Percentiles rank a stretch among this genome's conserved stretches.
Evolutionary conservation across 2,797 vertebrate genomes (phyloP).

Genomic region (Lates japonicus): DNA sequence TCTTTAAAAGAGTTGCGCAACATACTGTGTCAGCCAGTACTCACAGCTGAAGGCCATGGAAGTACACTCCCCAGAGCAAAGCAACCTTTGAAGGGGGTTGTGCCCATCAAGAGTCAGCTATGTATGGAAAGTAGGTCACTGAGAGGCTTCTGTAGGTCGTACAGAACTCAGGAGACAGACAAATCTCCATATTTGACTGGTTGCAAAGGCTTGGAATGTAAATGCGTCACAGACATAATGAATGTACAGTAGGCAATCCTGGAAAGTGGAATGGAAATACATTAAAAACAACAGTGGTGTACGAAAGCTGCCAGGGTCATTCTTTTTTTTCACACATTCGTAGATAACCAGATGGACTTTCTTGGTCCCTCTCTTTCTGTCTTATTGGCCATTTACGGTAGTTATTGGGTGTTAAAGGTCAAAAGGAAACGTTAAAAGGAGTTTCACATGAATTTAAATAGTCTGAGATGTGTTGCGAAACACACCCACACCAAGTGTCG

Average conservation of each 20-base stretch:
- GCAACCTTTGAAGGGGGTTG: constrained; percentile 54
- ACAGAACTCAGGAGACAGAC: constrained; percentile 34
- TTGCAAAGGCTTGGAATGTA: constrained; percentile 10
- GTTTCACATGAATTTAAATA: constrained; percentile 22
- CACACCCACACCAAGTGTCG: constrained; percentile 28
- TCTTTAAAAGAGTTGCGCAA: constrained; percentile 65
- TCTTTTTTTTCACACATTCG: neutral
- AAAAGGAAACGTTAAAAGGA: neutral
- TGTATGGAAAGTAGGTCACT: constrained; percentile 82
- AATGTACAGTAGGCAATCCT: neutral
- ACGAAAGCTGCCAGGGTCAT: neutral
- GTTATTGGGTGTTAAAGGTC: constrained; percentile 2
- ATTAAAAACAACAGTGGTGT: neutral
- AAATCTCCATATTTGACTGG: constrained; percentile 54
- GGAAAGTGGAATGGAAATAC: constrained; percentile 13
- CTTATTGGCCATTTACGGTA: neutral
- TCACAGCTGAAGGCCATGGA: constrained; percentile 46
- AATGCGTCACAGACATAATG: constrained; percentile 11
- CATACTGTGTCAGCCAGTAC: constrained; percentile 20
- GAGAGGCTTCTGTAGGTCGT: constrained; percentile 51
- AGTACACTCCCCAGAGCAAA: constrained; percentile 60
- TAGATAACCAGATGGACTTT: neutral
- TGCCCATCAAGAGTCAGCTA: constrained; percentile 62
- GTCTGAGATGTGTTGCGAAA: constrained; percentile 24
- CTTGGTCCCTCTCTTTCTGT: neutral